Percentiles rank a stretch among this genome's conserved stretches.
Evolutionary conservation across 1,140 invertebrate species (phyloP).

Genomic region (Drosophila tsacasi): DNA sequence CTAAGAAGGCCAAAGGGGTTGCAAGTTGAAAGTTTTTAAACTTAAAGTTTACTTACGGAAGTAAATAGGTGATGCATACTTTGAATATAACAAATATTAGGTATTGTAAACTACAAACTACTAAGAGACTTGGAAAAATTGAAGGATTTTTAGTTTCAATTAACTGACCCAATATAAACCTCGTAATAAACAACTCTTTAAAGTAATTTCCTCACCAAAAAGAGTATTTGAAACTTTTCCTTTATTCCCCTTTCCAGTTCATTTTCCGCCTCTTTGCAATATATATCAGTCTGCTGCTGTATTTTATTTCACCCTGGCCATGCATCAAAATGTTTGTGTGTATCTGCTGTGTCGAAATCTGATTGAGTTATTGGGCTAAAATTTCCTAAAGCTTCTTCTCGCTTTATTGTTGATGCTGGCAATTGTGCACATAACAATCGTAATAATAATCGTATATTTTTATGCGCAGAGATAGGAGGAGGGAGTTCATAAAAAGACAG

Average conservation of each 20-base stretch:
- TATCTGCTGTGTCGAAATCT: slow-evolving; percentile 56
- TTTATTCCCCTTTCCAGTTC: background rate
- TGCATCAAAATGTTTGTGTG: slow-evolving; percentile 56
- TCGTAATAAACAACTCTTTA: background rate
- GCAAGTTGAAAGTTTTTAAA: slow-evolving; percentile 6
- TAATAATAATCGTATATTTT: slow-evolving; percentile 74
- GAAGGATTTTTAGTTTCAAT: background rate
- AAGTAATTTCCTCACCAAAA: background rate
- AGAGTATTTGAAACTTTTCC: slow-evolving; percentile 9
- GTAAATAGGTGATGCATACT: background rate
- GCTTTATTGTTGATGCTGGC: slow-evolving; percentile 33
- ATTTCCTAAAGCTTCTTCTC: slow-evolving; percentile 37
- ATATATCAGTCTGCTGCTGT: slow-evolving; percentile 30
- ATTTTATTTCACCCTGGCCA: slow-evolving; percentile 46
- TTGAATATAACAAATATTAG: background rate
- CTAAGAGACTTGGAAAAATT: too few species aligned
- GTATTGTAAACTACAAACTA: background rate
- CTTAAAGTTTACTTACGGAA: background rate
- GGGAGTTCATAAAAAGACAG: slow-evolving; percentile 46
- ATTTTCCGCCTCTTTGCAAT: slow-evolving; percentile 1
- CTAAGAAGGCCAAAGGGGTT: background rate
- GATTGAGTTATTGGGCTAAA: slow-evolving; percentile 80
- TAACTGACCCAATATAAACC: background rate
- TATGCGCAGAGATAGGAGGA: slow-evolving; percentile 51
- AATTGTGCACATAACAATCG: slow-evolving; percentile 61